These are phyloP conservation scores for Poeciliopsis occidentalis DNA, from an alignment of 2,113 vertebrate genomes.

Conservation along the genomic window DNA sequence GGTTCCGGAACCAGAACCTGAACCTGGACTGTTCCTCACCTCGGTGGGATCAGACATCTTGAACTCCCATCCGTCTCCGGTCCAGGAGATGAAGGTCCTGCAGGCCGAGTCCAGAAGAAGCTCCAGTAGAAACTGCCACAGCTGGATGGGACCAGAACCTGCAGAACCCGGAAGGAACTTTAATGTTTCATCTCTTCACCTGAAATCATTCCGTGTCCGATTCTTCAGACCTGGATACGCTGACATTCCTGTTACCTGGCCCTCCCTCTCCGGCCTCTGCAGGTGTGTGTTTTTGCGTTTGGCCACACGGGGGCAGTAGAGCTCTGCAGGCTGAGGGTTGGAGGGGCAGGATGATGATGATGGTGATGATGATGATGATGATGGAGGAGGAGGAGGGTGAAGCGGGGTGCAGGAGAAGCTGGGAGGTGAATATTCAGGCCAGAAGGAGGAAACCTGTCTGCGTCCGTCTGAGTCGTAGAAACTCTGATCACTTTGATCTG, in stretches of 20 bases:
- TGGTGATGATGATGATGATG: slow-evolving; percentile 47
- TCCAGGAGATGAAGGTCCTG: slow-evolving; percentile 83
- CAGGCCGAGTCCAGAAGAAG: slow-evolving; percentile 82
- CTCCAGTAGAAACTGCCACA: slow-evolving; percentile 87
- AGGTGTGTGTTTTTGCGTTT: slow-evolving; percentile 71
- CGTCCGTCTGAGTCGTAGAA: slow-evolving; percentile 70
- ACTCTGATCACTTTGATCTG: slow-evolving; percentile 69
- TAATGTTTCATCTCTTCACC: neutral
- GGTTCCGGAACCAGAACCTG: neutral
- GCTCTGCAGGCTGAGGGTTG: slow-evolving; percentile 54
- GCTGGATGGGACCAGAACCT: slow-evolving; percentile 84
- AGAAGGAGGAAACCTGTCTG: slow-evolving; percentile 66
- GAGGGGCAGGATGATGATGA: slow-evolving; percentile 48
- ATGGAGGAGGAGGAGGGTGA: slow-evolving; percentile 42
- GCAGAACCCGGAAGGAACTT: neutral
- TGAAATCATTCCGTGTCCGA: neutral
- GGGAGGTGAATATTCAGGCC: slow-evolving; percentile 73
- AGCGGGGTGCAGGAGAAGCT: slow-evolving; percentile 50
- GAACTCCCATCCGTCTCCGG: slow-evolving; percentile 87
- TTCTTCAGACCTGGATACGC: slow-evolving; percentile 77
- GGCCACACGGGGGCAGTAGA: slow-evolving; percentile 79
- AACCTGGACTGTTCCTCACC: slow-evolving; percentile 57
- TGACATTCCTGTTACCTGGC: slow-evolving; percentile 74
- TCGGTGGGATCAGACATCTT: slow-evolving; percentile 86
- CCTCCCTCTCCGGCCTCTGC: slow-evolving; percentile 72